A percentile compares a stretch with the other conserved stretches of the same genome.
Evolutionary conservation across 1,140 invertebrate species (phyloP).

Genomic region (Rhynchophorus ferrugineus): DNA sequence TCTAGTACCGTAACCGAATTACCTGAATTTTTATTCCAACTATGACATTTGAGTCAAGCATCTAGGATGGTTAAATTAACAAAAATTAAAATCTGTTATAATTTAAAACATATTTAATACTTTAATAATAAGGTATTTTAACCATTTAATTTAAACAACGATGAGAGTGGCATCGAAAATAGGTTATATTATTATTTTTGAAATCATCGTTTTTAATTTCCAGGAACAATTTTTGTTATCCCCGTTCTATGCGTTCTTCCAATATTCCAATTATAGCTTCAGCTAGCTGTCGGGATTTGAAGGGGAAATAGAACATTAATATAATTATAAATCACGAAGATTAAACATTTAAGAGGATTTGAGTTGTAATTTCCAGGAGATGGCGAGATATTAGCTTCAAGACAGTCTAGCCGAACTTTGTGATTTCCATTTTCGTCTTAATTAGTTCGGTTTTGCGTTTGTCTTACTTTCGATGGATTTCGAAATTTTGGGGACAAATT

Average conservation of each 20-base stretch:
- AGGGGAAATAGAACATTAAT: constrained; percentile 23
- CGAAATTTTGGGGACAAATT: neutral
- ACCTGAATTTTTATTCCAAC: too few relatives aligned
- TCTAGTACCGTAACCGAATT: too few relatives aligned
- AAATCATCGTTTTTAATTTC: too few relatives aligned
- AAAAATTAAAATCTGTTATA: too few relatives aligned
- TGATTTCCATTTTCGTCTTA: constrained; percentile 15
- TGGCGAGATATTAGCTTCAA: constrained; percentile 11
- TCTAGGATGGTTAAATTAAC: too few relatives aligned
- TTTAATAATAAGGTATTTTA: too few relatives aligned
- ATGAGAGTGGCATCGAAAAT: too few relatives aligned
- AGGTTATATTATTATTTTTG: too few relatives aligned
- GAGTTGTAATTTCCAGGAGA: constrained; percentile 14
- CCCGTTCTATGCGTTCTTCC: neutral
- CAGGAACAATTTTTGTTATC: too few relatives aligned
- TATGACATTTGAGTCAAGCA: too few relatives aligned
- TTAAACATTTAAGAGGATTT: constrained; percentile 22
- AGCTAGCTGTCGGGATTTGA: neutral
- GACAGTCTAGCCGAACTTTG: constrained; percentile 1
- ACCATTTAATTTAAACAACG: too few relatives aligned
- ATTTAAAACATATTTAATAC: too few relatives aligned
- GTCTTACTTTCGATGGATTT: neutral
- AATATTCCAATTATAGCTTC: neutral
- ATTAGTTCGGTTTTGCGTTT: constrained; percentile 3
- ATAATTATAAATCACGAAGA: constrained; percentile 23